Conservation (phyloP, 2,113 vertebrate species). For the Paratilapia polleni region DNA sequence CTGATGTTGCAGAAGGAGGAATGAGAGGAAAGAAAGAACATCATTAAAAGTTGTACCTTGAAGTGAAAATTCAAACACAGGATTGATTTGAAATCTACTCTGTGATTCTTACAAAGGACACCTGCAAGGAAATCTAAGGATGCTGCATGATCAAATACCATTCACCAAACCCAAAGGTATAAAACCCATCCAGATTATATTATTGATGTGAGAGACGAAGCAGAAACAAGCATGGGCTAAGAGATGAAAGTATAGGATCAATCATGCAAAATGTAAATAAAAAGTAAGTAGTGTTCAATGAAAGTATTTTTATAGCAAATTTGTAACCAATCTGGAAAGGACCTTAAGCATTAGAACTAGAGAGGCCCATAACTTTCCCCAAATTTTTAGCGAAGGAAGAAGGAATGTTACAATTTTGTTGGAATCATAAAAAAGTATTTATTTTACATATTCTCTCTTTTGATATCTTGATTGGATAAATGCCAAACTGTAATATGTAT, state of each 20-base stretch:
- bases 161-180: constrained; percentile 48
- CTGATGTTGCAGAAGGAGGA: constrained; percentile 74
- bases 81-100: constrained; percentile 4
- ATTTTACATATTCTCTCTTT: neutral
- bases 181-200: constrained; percentile 51
- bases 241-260: constrained; percentile 10
- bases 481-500: neutral
- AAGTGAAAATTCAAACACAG: neutral
- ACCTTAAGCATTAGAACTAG: neutral
- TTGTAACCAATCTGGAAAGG: neutral
- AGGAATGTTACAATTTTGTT: neutral
- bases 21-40: constrained; percentile 33
- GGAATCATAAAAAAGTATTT: neutral
- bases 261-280: constrained; percentile 25
- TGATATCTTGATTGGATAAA: neutral
- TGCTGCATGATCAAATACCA: constrained; percentile 42
- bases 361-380: neutral
- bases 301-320: neutral
- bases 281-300: neutral
- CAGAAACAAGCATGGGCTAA: constrained; percentile 40
- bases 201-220: constrained; percentile 30
- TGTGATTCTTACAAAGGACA: constrained; percentile 23
- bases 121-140: neutral
- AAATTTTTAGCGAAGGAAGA: neutral
- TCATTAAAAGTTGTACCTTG: constrained; percentile 25